Conservation (phyloP, 2,797 vertebrate genomes). For the Anolis apletophallus region DNA sequence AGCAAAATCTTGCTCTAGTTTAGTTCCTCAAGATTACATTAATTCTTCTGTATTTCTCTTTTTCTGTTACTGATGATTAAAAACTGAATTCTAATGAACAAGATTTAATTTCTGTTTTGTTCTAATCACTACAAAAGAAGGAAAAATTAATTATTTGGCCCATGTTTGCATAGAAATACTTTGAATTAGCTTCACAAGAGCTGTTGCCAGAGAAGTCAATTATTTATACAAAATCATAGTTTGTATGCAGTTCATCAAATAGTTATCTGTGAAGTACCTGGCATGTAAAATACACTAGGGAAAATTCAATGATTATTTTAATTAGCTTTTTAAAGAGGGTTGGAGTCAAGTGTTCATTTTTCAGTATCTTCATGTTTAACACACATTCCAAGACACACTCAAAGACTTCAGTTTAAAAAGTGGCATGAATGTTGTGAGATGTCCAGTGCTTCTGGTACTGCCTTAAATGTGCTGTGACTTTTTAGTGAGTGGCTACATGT, state of each 20-base stretch:
- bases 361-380: neutral
- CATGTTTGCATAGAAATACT: neutral
- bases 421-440: constrained; percentile 11
- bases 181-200: constrained; percentile 13
- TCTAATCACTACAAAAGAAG: neutral
- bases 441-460: neutral
- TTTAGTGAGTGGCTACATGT: neutral
- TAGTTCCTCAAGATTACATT: neutral
- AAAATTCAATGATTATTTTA: neutral
- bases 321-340: neutral
- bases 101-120: neutral
- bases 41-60: neutral
- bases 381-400: neutral
- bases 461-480: neutral
- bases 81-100: neutral
- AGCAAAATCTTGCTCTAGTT: neutral
- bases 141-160: neutral
- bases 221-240: constrained; percentile 15
- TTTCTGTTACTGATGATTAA: neutral
- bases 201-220: constrained; percentile 15
- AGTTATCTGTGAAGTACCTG: constrained; percentile 1
- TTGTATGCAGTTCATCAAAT: neutral
- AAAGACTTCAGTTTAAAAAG: neutral
- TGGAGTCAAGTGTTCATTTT: neutral
- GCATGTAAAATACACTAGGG: constrained; percentile 19